Base-by-base conservation (phyloP, 2,797 vertebrate species). In the Peromyscus aztecus region DNA sequence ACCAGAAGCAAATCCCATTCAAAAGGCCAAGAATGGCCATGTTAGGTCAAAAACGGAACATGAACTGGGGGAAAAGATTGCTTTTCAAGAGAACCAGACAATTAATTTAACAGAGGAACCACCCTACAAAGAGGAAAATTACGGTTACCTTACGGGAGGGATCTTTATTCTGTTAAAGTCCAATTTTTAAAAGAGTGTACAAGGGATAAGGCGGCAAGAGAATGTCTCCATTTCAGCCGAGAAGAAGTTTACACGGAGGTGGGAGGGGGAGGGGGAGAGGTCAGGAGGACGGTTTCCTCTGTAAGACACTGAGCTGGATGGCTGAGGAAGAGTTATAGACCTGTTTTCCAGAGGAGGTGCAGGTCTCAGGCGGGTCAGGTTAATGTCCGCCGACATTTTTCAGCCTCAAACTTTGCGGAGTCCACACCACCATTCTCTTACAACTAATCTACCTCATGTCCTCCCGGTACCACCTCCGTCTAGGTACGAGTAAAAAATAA, bases 51-150 rank as follows among this genome's bases (percentile, higher is more conserved):
- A 92, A 91, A 69, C 0, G 3, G 87, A 97, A 97, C 97, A 95
- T 77, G 98, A 98, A 97, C 98, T 97, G 67, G 97, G 97, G 96
- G 96, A 85, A 95, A 97, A 97, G 95, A 94, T 76, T 86, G 97
- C 97, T 95, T 96, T 98, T 89, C 92, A 84, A 90, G 92, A 86
- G 96, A 97, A 69, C 80, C 94, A 97, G 96, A 95, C 95, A 97
- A 98, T 96, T 97, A 97, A 98, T 96, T 95, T 94, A 95, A 90
- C 95, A 82, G 86, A 96, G 77, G 93, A 96, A 83, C 94, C 94
- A 16, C 92, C 96, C 89, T 82, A 43, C 80, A 88, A 95, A 96
- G 89, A 81, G 95, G 67, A 88, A 96, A 91, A 95, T 84, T 49
- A 83, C 55, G 91, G 92, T 19, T 23, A 85, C 91, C 88, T 87